phyloP scores from a whole-genome alignment of 2,888 invertebrate genomes.

The Apamea anceps region DNA sequence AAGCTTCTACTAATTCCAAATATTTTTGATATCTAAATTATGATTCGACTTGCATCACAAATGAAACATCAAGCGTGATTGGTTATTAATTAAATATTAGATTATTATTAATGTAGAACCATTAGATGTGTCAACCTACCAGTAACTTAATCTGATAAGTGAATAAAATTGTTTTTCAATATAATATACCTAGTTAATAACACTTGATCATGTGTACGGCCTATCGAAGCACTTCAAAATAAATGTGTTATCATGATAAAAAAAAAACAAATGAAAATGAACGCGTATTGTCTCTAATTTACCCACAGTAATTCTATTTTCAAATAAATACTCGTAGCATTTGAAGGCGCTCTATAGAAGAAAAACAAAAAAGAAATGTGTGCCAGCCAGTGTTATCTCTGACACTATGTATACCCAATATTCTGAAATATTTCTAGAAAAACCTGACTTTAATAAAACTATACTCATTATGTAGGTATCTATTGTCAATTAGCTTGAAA shows the following conservation, averaged over 20 bases:
- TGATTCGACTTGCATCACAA: constrained; percentile 22
- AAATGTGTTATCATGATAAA: constrained; percentile 35
- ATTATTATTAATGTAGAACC: constrained; percentile 26
- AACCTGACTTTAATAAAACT: constrained; percentile 4
- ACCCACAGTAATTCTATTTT: background rate
- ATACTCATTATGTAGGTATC: background rate
- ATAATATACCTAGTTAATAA: constrained; percentile 2
- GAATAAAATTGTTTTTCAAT: constrained; percentile 73
- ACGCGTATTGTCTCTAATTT: background rate
- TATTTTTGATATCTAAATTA: background rate
- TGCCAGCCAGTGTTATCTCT: constrained; percentile 16
- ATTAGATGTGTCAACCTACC: constrained; percentile 24
- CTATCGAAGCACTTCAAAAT: constrained; percentile 63
- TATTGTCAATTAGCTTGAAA: constrained; percentile 4
- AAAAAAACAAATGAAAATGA: constrained; percentile 29
- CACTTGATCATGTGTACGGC: constrained; percentile 63
- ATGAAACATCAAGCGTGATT: constrained; percentile 25
- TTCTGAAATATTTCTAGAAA: background rate
- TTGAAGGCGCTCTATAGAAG: background rate
- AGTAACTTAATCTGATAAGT: constrained; percentile 75
- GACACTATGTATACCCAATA: background rate
- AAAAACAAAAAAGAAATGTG: background rate
- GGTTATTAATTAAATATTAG: constrained; percentile 47
- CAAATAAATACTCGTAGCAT: constrained; percentile 7
- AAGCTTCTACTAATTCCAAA: constrained; percentile 4